These are phyloP conservation scores for Lithobates sylvaticus DNA, from an alignment of 2,797 vertebrate species.

Conservation along the genomic window DNA sequence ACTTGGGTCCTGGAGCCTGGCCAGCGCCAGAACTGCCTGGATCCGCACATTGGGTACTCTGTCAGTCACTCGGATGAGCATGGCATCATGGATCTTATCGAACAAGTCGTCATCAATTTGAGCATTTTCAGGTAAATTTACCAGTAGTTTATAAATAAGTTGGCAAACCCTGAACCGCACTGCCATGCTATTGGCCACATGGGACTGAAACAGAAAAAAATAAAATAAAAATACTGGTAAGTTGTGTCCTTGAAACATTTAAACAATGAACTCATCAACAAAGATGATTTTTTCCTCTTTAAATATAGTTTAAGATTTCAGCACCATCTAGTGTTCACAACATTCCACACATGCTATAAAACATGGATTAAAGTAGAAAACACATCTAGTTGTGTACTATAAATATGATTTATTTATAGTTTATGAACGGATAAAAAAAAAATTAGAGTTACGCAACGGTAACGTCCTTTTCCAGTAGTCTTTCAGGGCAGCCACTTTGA, in stretches of 20 bases:
- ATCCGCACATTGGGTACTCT: constrained; percentile 94
- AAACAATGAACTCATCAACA: background rate
- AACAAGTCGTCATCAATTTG: constrained; percentile 95
- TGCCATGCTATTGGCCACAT: constrained; percentile 86
- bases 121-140: constrained; percentile 92
- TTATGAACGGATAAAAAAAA: background rate
- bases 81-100: constrained; percentile 90
- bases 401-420: no score
- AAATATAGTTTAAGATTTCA: background rate
- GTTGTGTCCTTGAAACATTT: background rate
- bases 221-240: background rate
- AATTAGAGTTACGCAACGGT: no score
- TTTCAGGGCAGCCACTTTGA: no score
- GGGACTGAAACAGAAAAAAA: constrained; percentile 79
- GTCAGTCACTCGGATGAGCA: constrained; percentile 91
- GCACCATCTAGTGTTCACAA: constrained; percentile 43
- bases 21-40: constrained; percentile 92
- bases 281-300: background rate
- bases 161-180: constrained; percentile 94
- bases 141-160: constrained; percentile 92
- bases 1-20: constrained; percentile 91
- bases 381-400: no score
- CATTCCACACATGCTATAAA: background rate
- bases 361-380: background rate
- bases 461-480: no score